A percentile compares a stretch with the other conserved stretches of the same genome.
These are phyloP conservation scores for Bombus turneri DNA, from an alignment of 1,140 invertebrate genomes.

Conservation along the genomic window DNA sequence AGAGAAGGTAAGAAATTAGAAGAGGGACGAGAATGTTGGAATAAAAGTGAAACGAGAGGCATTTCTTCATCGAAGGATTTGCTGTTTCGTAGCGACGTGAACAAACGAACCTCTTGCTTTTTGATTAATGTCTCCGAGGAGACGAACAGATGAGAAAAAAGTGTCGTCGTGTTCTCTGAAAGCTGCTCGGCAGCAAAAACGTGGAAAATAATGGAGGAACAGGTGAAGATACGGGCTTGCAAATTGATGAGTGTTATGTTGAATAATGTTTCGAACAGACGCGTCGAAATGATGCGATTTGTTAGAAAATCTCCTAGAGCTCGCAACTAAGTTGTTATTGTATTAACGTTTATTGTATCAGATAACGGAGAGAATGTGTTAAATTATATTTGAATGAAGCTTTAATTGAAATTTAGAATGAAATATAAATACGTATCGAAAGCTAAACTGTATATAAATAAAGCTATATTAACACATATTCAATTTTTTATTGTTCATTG, in stretches of 20 bases:
- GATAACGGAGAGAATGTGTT: too few species aligned
- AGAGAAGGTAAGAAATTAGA: constrained; percentile 3
- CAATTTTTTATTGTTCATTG: too few species aligned
- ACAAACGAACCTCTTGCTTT: not conserved
- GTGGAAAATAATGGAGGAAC: not conserved
- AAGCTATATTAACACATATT: too few species aligned
- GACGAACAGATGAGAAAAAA: not conserved
- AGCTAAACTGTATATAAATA: too few species aligned
- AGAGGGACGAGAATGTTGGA: not conserved
- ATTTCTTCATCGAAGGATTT: not conserved
- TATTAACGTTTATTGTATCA: too few species aligned
- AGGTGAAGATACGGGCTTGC: not conserved
- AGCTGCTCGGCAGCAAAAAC: not conserved
- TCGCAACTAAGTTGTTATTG: too few species aligned
- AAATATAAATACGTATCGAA: too few species aligned
- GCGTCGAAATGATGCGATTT: not conserved
- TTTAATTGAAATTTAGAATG: too few species aligned
- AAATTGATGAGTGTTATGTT: constrained; percentile 6
- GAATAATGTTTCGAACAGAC: not conserved
- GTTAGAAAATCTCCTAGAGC: not conserved
- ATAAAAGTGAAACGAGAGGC: constrained; percentile 1
- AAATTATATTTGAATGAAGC: too few species aligned
- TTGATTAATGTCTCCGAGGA: constrained; percentile 43
- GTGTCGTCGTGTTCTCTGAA: not conserved
- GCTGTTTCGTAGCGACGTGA: not conserved